These are phyloP conservation scores for Drosophila anomalipes DNA, from an alignment of 2,888 invertebrate genomes.

Conservation along the genomic window DNA sequence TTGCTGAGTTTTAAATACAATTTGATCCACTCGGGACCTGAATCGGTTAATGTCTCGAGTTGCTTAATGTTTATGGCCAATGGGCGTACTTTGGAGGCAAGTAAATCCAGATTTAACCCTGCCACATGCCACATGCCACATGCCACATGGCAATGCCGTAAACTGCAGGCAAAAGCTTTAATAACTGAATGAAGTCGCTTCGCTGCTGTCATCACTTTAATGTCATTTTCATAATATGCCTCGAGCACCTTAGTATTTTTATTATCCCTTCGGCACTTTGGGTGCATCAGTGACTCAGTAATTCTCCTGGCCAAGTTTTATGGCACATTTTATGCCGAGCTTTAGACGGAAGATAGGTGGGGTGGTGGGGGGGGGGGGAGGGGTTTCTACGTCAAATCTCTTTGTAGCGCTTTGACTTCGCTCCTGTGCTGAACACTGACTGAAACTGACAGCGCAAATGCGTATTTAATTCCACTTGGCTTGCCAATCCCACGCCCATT, in stretches of 20 bases:
- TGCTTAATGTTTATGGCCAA: conserved; percentile 18
- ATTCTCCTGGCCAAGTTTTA: conserved; percentile 58
- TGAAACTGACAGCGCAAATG: conserved; percentile 73
- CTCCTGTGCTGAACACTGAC: conserved; percentile 27
- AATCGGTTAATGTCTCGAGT: conserved; percentile 16
- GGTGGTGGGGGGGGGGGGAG: background rate
- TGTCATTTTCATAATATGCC: conserved; percentile 75
- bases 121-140: conserved; percentile 9
- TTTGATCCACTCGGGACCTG: conserved; percentile 16
- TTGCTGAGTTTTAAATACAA: conserved; percentile 19
- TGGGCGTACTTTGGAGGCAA: conserved; percentile 21
- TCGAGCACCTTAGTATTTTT: conserved; percentile 73
- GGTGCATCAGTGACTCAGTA: conserved; percentile 21
- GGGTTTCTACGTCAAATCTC: conserved; percentile 36
- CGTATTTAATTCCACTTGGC: conserved; percentile 72
- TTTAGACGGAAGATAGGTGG: background rate
- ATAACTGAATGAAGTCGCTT: conserved; percentile 57
- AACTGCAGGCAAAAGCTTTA: conserved; percentile 60
- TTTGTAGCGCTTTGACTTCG: conserved; percentile 33
- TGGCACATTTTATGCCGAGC: conserved; percentile 53
- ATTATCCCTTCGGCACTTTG: conserved; percentile 46
- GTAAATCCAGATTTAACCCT: conserved; percentile 27
- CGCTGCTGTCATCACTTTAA: conserved; percentile 60
- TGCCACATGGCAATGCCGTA: conserved; percentile 40
- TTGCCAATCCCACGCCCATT: conserved; percentile 55